Percentiles rank a stretch among this genome's conserved stretches.
Conservation (phyloP, 2,113 vertebrate species). For the Pelmatolapia mariae region DNA sequence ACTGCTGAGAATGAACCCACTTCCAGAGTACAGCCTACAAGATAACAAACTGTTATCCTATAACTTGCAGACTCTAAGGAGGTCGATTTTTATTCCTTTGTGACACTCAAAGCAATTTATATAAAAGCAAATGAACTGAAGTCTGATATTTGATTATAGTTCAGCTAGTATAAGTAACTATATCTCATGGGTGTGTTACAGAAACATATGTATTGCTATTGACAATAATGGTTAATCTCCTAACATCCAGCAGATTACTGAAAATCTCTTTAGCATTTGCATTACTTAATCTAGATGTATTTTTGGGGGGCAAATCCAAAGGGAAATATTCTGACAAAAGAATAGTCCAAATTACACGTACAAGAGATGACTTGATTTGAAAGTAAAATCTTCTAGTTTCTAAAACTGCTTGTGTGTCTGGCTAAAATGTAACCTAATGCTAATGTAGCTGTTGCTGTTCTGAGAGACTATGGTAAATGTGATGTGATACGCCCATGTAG, state of each 20-base stretch:
- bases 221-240: neutral
- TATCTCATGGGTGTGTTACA: neutral
- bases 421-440: neutral
- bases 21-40: neutral
- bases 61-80: neutral
- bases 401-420: neutral
- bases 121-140: neutral
- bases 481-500: neutral
- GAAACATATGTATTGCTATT: neutral
- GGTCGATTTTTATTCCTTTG: neutral
- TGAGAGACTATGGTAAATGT: no score
- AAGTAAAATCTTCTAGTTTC: neutral
- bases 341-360: no score
- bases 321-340: neutral
- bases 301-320: neutral
- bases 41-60: neutral
- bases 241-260: neutral
- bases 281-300: neutral
- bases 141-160: neutral
- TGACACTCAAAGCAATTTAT: neutral
- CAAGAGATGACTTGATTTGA: neutral
- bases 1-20: neutral
- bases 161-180: neutral
- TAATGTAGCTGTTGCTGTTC: neutral
- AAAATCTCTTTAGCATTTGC: neutral